Conservation (phyloP, 2,113 vertebrate genomes). For the Sphyrna mokarran region DNA sequence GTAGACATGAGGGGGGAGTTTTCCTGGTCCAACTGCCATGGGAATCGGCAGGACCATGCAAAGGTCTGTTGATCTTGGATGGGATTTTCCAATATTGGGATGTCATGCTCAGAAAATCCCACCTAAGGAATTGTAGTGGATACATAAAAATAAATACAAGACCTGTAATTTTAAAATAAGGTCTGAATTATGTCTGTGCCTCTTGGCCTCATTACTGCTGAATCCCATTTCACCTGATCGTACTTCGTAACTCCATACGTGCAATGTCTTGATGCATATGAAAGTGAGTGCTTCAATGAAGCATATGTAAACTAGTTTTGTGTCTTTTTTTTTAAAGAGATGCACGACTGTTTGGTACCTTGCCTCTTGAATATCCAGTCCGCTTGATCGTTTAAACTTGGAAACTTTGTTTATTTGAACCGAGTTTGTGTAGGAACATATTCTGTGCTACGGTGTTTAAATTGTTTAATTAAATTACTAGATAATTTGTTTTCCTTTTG, state of each 20-base stretch:
- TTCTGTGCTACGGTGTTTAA: neutral
- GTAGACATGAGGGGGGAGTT: neutral
- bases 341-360: neutral
- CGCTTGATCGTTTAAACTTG: neutral
- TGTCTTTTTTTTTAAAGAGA: neutral
- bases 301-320: neutral
- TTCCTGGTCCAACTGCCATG: no score
- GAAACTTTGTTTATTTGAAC: neutral
- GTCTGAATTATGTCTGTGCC: neutral
- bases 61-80: no score
- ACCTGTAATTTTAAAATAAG: neutral
- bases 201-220: neutral
- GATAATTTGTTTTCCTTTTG: neutral
- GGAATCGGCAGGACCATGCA: no score
- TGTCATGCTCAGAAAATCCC: no score
- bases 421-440: neutral
- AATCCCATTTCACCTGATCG: neutral
- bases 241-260: neutral
- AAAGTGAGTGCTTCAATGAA: neutral
- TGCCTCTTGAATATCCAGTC: neutral
- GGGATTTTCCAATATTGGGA: no score
- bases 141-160: neutral
- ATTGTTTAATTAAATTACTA: neutral
- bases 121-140: neutral
- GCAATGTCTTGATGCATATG: neutral